These are phyloP conservation scores for Elanus axillaris DNA, from an alignment of 2,113 vertebrate genomes.

Conservation along the genomic window DNA sequence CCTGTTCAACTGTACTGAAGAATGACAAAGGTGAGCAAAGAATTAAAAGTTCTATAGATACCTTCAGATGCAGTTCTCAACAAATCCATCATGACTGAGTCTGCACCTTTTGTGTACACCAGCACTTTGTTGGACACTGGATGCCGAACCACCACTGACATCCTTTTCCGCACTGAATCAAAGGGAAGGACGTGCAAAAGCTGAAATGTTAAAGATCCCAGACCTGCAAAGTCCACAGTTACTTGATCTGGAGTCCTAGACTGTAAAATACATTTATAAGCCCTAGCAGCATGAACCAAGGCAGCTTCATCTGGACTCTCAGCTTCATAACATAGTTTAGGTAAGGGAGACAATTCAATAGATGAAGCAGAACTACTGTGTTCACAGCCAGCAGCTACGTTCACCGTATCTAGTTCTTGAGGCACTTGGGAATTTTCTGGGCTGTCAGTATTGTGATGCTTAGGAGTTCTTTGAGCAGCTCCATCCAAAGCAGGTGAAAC, in stretches of 20 bases:
- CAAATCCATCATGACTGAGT: constrained; percentile 83
- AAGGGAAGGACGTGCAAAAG: constrained; percentile 90
- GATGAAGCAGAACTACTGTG: not conserved
- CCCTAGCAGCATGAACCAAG: constrained; percentile 76
- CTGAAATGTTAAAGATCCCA: constrained; percentile 79
- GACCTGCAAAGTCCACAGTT: constrained; percentile 79
- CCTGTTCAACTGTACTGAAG: not conserved
- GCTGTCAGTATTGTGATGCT: not conserved
- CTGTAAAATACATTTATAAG: constrained; percentile 77
- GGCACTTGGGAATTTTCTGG: not conserved
- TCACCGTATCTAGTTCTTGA: not conserved
- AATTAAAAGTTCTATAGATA: not conserved
- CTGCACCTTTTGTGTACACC: constrained; percentile 92
- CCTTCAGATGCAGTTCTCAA: constrained; percentile 27
- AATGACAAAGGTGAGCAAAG: not conserved
- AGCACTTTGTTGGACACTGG: constrained; percentile 84
- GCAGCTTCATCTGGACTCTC: constrained; percentile 80
- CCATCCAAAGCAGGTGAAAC: constrained; percentile 49
- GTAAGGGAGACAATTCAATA: not conserved
- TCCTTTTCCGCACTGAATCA: constrained; percentile 87
- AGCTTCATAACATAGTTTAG: constrained; percentile 75
- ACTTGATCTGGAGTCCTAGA: constrained; percentile 82
- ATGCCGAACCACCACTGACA: constrained; percentile 93
- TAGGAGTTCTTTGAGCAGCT: not conserved
- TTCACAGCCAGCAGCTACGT: not conserved